Conservation (phyloP, 2,888 invertebrate genomes). For the Herminia tarsipennalis region DNA sequence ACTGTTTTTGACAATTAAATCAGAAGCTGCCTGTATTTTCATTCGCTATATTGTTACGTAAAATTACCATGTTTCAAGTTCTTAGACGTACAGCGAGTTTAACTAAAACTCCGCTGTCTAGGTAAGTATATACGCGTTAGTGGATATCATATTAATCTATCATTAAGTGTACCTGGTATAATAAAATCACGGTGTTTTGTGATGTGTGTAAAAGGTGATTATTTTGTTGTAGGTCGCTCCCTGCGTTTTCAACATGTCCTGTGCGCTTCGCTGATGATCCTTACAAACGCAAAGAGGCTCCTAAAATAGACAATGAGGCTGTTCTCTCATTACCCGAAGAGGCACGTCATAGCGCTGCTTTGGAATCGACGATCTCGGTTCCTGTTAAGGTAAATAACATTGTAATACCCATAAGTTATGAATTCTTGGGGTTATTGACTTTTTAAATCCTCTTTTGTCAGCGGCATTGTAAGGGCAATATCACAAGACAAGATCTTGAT, state of each 20-base stretch:
- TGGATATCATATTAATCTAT: too few species aligned
- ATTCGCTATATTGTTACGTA: conserved; percentile 47
- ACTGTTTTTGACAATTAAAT: too few species aligned
- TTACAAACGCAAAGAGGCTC: conserved; percentile 70
- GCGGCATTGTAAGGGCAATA: too few species aligned
- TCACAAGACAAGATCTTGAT: too few species aligned
- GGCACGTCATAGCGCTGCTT: conserved; percentile 64
- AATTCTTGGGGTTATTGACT: too few species aligned
- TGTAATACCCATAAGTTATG: not conserved
- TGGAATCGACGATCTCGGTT: conserved; percentile 85
- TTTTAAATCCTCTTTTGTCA: not conserved
- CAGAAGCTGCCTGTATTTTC: too few species aligned
- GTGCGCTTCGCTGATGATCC: conserved; percentile 52
- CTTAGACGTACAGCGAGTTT: conserved; percentile 56
- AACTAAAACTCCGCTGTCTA: conserved; percentile 57
- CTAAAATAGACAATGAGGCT: conserved; percentile 78
- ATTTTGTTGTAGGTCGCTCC: conserved; percentile 59
- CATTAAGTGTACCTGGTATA: too few species aligned
- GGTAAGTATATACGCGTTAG: conserved; percentile 51
- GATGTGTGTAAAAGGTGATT: not conserved
- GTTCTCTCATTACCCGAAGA: conserved; percentile 81
- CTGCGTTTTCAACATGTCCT: conserved; percentile 62
- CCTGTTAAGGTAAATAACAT: conserved; percentile 76
- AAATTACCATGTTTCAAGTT: conserved; percentile 66
- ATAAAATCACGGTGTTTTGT: not conserved